These are phyloP conservation scores for Hyposoter didymator DNA, from an alignment of 2,888 invertebrate species.

Conservation along the genomic window DNA sequence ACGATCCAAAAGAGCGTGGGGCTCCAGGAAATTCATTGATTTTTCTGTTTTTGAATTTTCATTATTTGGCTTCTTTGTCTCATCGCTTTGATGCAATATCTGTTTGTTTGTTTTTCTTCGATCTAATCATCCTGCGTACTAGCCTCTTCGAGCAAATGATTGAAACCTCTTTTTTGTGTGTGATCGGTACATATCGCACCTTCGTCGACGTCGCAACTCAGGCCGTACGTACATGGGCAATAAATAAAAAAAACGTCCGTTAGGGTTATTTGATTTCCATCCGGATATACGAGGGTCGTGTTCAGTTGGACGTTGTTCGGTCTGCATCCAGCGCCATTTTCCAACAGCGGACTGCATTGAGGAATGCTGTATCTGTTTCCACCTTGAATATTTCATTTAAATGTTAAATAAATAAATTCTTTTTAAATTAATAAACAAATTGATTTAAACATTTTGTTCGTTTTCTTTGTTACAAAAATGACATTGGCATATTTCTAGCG, in stretches of 20 bases:
- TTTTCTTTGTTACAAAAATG: no score
- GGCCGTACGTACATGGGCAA: slow-evolving; percentile 74
- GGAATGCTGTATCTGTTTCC: slow-evolving; percentile 73
- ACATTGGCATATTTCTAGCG: no score
- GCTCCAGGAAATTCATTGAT: not conserved
- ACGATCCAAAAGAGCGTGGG: not conserved
- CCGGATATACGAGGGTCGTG: slow-evolving; percentile 74
- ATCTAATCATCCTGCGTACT: slow-evolving; percentile 59
- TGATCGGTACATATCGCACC: slow-evolving; percentile 68
- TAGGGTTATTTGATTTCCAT: slow-evolving; percentile 69
- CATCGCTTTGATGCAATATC: not conserved
- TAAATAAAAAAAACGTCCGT: slow-evolving; percentile 71
- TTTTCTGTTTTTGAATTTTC: not conserved
- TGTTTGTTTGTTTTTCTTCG: not conserved
- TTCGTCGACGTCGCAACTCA: slow-evolving; percentile 69
- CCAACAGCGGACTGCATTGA: slow-evolving; percentile 70
- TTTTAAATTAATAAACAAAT: not conserved
- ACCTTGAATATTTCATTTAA: slow-evolving; percentile 61
- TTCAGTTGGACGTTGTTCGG: slow-evolving; percentile 67
- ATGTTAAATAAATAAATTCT: not conserved
- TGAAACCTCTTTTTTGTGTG: slow-evolving; percentile 61
- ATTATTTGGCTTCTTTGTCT: slow-evolving; percentile 17
- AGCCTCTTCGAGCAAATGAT: slow-evolving; percentile 56
- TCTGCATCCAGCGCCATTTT: slow-evolving; percentile 71
- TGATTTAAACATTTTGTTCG: no score